phyloP scores from a whole-genome alignment of 2,888 invertebrate species.

The Nomada hirtipes region DNA sequence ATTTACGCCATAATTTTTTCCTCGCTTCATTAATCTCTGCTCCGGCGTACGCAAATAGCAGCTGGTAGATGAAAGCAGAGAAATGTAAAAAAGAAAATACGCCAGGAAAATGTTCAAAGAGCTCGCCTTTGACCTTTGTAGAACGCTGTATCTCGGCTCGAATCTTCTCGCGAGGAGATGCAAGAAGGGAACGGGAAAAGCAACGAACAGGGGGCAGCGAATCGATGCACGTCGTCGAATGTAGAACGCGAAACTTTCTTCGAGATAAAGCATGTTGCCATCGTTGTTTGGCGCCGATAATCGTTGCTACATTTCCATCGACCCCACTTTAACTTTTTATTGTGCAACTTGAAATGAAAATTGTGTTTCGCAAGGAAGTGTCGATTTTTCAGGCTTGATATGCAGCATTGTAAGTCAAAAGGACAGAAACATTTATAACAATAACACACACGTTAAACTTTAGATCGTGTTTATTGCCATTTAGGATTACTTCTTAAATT shows the following conservation, averaged over 20 bases:
- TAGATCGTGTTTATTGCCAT: too few relatives aligned
- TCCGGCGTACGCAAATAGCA: neutral
- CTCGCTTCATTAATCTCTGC: neutral
- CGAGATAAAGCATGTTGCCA: neutral
- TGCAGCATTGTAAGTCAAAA: too few relatives aligned
- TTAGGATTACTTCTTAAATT: too few relatives aligned
- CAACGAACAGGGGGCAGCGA: neutral
- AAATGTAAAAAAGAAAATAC: too few relatives aligned
- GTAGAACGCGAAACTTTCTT: neutral
- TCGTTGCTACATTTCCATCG: neutral
- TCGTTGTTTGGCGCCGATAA: slow-evolving; percentile 6
- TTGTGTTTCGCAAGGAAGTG: too few relatives aligned
- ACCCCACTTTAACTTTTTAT: neutral
- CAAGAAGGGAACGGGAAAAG: slow-evolving; percentile 6
- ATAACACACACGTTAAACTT: too few relatives aligned
- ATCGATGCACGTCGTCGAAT: slow-evolving; percentile 2
- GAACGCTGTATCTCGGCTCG: neutral
- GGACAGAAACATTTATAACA: too few relatives aligned
- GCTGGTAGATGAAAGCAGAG: too few relatives aligned
- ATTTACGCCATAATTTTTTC: neutral
- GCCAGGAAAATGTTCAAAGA: neutral
- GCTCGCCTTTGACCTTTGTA: neutral
- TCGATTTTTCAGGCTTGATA: too few relatives aligned
- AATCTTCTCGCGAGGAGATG: slow-evolving; percentile 16
- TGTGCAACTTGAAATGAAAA: neutral